Conservation (phyloP, 1,140 invertebrate species). For the Carposina sasakii region DNA sequence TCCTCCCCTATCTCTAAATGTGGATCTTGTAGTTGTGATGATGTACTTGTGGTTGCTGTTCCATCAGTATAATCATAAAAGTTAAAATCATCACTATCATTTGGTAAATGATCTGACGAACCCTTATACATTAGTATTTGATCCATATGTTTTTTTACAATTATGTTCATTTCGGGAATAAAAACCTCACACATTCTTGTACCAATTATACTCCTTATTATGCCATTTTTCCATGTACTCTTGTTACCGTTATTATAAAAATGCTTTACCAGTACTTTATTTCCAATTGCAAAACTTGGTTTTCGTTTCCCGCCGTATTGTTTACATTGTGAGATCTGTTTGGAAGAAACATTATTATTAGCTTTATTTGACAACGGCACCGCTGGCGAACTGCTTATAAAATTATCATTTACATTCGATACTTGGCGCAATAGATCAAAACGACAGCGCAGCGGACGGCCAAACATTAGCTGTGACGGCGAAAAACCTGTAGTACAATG, state of each 20-base stretch:
- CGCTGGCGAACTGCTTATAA: background rate
- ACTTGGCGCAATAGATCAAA: background rate
- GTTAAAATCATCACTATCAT: no score
- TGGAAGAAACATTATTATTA: constrained; percentile 9
- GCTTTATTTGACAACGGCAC: background rate
- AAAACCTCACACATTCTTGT: background rate
- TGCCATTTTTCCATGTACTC: background rate
- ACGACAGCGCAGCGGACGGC: constrained; percentile 5
- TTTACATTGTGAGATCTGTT: constrained; percentile 10
- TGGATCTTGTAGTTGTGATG: no score
- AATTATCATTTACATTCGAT: background rate
- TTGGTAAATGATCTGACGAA: no score
- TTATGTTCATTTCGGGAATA: background rate
- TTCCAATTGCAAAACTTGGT: background rate
- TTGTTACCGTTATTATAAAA: background rate
- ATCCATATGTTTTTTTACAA: constrained; percentile 3
- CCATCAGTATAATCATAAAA: no score
- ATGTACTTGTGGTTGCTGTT: no score
- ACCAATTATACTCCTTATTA: background rate
- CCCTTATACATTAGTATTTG: constrained; percentile 1
- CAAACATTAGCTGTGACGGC: constrained; percentile 5
- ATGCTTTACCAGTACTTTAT: background rate
- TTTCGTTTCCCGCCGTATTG: constrained; percentile 5
- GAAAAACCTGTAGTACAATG: constrained; percentile 11
- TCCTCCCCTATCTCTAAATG: no score